phyloP scores from a whole-genome alignment of 2,797 vertebrate species.

The Apodemus agrarius region DNA sequence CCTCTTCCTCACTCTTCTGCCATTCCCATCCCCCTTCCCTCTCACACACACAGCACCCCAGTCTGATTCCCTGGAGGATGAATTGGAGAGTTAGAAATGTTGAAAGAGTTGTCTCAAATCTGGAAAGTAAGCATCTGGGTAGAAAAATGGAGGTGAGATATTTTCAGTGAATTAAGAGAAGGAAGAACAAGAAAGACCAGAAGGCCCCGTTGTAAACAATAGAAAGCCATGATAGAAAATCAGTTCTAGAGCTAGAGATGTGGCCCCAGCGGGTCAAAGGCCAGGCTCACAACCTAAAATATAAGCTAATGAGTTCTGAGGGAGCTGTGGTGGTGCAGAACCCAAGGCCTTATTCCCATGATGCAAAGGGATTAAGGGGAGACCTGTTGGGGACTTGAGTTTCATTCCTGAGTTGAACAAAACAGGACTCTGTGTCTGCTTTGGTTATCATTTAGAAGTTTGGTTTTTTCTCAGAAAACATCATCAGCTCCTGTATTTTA shows the following conservation, averaged over 20 bases:
- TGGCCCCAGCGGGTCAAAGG: neutral
- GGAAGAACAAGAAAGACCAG: neutral
- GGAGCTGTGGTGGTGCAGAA: neutral
- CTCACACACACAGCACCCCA: neutral
- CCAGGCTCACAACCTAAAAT: neutral
- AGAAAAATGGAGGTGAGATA: neutral
- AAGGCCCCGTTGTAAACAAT: neutral
- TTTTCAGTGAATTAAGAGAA: neutral
- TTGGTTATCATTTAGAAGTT: conserved; percentile 7
- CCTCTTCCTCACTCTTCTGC: neutral
- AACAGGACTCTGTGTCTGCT: neutral
- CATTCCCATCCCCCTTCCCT: neutral
- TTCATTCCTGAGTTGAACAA: neutral
- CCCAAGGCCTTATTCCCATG: neutral
- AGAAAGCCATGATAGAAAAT: neutral
- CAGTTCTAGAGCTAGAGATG: neutral
- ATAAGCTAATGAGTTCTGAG: neutral
- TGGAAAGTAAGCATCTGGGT: neutral
- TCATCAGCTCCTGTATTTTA: neutral
- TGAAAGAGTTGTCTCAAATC: conserved; percentile 25
- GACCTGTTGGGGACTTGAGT: too few species aligned
- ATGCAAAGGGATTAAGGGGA: neutral
- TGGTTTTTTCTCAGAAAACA: conserved; percentile 37
- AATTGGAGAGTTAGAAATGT: neutral
- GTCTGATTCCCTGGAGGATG: neutral